Evolutionary conservation across 2,797 vertebrate species (phyloP).

Genomic region (Orientallactaga sibirica): DNA sequence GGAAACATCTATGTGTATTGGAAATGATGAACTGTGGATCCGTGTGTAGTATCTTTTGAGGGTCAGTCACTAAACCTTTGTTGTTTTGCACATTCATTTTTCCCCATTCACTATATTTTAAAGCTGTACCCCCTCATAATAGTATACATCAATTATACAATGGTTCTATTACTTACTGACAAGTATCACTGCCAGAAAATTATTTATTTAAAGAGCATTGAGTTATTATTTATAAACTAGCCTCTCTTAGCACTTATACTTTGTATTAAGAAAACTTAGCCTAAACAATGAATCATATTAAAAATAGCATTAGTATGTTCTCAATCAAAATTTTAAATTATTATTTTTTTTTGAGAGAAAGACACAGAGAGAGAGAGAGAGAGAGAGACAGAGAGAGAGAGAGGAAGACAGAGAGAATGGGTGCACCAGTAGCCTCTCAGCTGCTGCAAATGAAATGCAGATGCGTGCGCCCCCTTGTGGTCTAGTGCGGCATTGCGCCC

Average conservation of each 20-base stretch:
- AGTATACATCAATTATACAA: not conserved
- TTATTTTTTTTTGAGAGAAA: not conserved
- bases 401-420: too few relatives aligned
- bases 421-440: too few relatives aligned
- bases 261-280: not conserved
- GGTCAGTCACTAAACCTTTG: not conserved
- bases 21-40: not conserved
- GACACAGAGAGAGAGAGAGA: too few relatives aligned
- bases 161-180: not conserved
- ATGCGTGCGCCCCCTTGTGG: too few relatives aligned
- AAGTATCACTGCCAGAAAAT: not conserved
- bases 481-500: too few relatives aligned
- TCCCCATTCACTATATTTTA: not conserved
- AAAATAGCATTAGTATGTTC: not conserved
- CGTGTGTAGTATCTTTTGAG: not conserved
- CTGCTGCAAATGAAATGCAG: too few relatives aligned
- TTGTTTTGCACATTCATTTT: not conserved
- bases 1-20: slow-evolving; percentile 57
- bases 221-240: slow-evolving; percentile 22
- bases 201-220: slow-evolving; percentile 29
- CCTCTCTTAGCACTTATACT: not conserved
- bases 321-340: slow-evolving; percentile 8
- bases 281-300: slow-evolving; percentile 37
- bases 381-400: too few relatives aligned
- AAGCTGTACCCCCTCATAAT: not conserved